Conservation (phyloP, 2,797 vertebrate species). For the Eulemur albifrons region DNA sequence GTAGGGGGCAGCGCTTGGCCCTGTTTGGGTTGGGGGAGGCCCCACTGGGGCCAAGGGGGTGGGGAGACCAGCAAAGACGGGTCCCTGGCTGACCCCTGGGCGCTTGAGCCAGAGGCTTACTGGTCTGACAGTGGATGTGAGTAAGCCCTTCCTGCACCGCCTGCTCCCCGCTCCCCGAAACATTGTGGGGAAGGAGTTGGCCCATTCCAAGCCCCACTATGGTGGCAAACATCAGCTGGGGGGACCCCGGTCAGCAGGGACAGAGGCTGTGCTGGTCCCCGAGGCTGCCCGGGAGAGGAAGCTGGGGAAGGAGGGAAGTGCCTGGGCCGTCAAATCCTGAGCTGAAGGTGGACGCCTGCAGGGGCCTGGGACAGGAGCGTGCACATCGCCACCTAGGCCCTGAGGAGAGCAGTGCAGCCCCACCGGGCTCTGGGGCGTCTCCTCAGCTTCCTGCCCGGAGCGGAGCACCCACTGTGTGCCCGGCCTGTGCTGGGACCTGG, state of each 20-base stretch:
- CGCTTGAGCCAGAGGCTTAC: neutral
- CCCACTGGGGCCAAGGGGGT: no score
- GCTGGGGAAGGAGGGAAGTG: neutral
- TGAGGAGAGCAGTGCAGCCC: slow-evolving; percentile 39
- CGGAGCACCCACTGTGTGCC: neutral
- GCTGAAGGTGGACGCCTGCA: neutral
- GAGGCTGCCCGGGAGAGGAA: neutral
- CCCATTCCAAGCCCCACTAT: neutral
- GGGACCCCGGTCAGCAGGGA: neutral
- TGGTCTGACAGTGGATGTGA: neutral
- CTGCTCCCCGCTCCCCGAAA: neutral
- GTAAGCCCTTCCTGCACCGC: neutral
- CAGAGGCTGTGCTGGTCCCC: neutral
- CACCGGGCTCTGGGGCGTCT: fast-evolving
- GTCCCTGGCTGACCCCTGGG: neutral
- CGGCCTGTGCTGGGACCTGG: neutral
- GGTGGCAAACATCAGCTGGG: neutral
- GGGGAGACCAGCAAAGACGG: neutral
- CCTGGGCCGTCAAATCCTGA: neutral
- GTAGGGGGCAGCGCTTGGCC: no score
- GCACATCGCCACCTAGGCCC: slow-evolving; percentile 77
- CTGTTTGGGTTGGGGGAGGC: neutral
- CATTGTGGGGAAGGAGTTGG: neutral
- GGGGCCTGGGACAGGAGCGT: slow-evolving; percentile 12
- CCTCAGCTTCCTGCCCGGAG: neutral